phyloP scores from a whole-genome alignment of 2,888 invertebrate species.

The Tetranychus piercei region DNA sequence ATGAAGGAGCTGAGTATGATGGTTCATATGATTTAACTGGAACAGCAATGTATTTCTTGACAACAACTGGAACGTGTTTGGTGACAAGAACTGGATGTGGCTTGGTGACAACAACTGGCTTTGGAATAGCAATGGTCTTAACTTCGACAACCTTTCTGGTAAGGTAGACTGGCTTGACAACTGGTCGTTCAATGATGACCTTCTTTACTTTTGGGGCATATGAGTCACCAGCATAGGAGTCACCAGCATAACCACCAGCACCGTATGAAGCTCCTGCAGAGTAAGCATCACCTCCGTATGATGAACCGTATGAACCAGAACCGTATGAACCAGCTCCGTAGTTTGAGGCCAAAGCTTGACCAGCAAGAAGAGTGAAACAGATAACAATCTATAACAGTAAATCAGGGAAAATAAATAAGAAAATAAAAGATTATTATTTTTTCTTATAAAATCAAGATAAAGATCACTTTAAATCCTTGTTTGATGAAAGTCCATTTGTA shows the following conservation, averaged over 20 bases:
- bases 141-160: neutral
- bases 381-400: neutral
- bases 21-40: neutral
- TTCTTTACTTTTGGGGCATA: constrained; percentile 6
- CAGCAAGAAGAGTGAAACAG: too few species aligned
- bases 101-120: neutral
- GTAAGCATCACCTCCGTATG: neutral
- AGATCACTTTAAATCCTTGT: neutral
- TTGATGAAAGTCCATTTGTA: neutral
- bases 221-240: neutral
- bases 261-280: neutral
- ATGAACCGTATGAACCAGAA: neutral
- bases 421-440: neutral
- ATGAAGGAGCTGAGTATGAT: neutral
- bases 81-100: neutral
- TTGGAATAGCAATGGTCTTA: neutral
- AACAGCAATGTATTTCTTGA: neutral
- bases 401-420: neutral
- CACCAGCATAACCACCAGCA: neutral
- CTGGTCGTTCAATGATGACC: constrained; percentile 5
- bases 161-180: neutral
- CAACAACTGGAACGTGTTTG: neutral
- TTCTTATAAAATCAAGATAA: neutral
- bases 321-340: too few species aligned
- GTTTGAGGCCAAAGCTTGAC: too few species aligned